These are phyloP conservation scores for Piprites chloris DNA, from an alignment of 2,113 vertebrate species.

Conservation along the genomic window DNA sequence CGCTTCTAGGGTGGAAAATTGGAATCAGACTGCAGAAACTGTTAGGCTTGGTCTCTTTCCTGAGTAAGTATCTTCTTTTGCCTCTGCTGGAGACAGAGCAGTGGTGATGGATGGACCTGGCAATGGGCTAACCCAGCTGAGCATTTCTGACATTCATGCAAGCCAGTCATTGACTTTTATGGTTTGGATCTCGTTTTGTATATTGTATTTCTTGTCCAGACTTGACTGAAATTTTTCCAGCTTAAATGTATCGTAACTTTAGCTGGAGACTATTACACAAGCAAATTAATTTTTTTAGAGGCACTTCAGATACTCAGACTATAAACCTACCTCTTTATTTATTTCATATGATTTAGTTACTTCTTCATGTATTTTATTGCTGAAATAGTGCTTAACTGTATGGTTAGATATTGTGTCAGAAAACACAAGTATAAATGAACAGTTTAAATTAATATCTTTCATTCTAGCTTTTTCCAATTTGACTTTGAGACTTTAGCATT, in stretches of 20 bases:
- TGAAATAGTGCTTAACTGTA: not conserved
- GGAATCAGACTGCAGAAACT: not conserved
- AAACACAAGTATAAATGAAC: not conserved
- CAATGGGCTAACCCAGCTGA: not conserved
- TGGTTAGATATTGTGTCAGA: not conserved
- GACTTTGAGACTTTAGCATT: not conserved
- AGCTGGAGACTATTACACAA: not conserved
- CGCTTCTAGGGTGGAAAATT: not conserved
- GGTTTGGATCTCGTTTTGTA: not conserved
- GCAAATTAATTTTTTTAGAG: not conserved
- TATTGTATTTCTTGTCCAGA: not conserved
- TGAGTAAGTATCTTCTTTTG: not conserved
- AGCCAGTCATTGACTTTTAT: not conserved
- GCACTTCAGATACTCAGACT: not conserved
- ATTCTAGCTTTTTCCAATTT: not conserved
- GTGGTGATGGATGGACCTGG: not conserved
- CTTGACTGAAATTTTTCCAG: not conserved
- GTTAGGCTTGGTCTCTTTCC: not conserved
- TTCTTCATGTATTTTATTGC: not conserved
- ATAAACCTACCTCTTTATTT: not conserved
- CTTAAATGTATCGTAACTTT: not conserved
- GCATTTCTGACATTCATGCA: not conserved
- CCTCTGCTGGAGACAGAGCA: not conserved
- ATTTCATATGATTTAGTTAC: not conserved
- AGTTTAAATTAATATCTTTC: not conserved